Percentiles rank a stretch among this genome's conserved stretches.
Conservation (phyloP, 2,888 invertebrate genomes). For the Caenorhabditis japonica region DNA sequence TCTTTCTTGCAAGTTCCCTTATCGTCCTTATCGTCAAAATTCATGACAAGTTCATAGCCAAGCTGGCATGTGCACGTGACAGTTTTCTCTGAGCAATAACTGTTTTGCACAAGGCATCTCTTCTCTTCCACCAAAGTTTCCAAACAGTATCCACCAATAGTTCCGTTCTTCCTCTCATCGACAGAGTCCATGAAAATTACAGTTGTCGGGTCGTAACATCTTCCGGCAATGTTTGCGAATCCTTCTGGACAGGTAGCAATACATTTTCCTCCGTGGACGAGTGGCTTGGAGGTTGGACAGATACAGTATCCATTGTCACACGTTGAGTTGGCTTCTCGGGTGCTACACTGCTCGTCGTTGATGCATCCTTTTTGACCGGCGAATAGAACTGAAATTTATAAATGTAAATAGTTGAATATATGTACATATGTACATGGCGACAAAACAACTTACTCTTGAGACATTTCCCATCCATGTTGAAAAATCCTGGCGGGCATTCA, state of each 20-base stretch:
- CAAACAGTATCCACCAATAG: constrained; percentile 75
- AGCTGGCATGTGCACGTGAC: constrained; percentile 75
- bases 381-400: constrained; percentile 63
- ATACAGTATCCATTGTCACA: constrained; percentile 75
- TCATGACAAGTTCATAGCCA: constrained; percentile 74
- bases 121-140: constrained; percentile 75
- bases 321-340: constrained; percentile 68
- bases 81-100: constrained; percentile 74
- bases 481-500: constrained; percentile 67
- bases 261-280: constrained; percentile 74
- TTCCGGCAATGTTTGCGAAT: constrained; percentile 75
- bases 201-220: constrained; percentile 76
- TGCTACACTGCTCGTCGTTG: constrained; percentile 71
- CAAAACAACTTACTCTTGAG: constrained; percentile 55
- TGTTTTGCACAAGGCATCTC: constrained; percentile 71
- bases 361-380: constrained; percentile 77
- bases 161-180: constrained; percentile 75
- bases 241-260: constrained; percentile 74
- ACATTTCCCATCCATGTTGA: constrained; percentile 67
- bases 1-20: constrained; percentile 65
- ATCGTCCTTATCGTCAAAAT: constrained; percentile 73
- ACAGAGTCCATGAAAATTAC: constrained; percentile 77
- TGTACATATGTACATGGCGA: too few species aligned
- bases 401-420: too few species aligned
- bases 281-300: constrained; percentile 68